phyloP scores from a whole-genome alignment of 1,140 invertebrate genomes.

The Philotrypesis tridentata region DNA sequence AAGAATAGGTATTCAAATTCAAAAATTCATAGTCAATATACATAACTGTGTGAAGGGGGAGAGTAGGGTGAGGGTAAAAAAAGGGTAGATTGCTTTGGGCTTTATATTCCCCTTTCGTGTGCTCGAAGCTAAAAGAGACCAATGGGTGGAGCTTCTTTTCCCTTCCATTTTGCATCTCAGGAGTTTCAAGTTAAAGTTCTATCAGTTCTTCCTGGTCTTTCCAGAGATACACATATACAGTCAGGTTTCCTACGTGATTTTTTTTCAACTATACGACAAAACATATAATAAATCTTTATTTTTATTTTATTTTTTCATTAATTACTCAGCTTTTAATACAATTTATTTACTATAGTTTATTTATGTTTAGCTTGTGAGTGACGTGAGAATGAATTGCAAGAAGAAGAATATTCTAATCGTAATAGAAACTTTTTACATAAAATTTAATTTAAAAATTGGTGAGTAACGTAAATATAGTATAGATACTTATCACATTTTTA shows the following conservation, averaged over 20 bases:
- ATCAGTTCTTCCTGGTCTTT: conserved; percentile 58
- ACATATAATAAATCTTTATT: neutral
- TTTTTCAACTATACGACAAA: neutral
- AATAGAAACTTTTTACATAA: neutral
- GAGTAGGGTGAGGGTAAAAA: conserved; percentile 38
- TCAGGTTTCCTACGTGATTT: neutral
- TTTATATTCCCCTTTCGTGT: conserved; percentile 44
- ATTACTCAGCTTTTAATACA: neutral
- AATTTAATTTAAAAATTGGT: conserved; percentile 11
- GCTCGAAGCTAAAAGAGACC: conserved; percentile 47
- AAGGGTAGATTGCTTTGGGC: conserved; percentile 33
- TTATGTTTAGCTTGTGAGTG: conserved; percentile 11
- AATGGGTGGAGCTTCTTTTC: conserved; percentile 65
- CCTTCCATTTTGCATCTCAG: conserved; percentile 64
- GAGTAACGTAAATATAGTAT: neutral
- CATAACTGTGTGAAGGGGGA: conserved; percentile 10
- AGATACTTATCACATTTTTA: neutral
- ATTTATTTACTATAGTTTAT: no score
- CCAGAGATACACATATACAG: conserved; percentile 49
- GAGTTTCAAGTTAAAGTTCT: conserved; percentile 55
- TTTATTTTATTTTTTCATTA: neutral
- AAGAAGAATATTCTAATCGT: neutral
- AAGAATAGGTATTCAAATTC: conserved; percentile 12
- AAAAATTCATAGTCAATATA: conserved; percentile 35
- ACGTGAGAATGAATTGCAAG: conserved; percentile 24